phyloP scores from a whole-genome alignment of 2,797 vertebrate genomes.

The Chanos chanos region DNA sequence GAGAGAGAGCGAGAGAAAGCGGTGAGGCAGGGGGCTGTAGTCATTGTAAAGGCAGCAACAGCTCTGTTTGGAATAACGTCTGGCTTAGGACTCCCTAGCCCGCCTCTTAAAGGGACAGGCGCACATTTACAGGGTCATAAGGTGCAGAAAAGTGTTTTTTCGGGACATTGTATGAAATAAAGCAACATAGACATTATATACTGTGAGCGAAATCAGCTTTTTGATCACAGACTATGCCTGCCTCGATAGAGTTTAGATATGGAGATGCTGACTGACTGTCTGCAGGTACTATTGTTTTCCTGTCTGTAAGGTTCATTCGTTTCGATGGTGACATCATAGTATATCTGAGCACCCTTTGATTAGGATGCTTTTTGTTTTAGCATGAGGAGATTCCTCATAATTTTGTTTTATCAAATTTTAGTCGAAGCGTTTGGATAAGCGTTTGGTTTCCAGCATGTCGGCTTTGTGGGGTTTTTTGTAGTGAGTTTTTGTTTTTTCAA shows the following conservation, averaged over 20 bases:
- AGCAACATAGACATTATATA: not conserved
- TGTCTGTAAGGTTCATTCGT: conserved; percentile 15
- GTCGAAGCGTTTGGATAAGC: no score
- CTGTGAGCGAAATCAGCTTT: not conserved
- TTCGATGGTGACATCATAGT: conserved; percentile 47
- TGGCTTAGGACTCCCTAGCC: conserved; percentile 54
- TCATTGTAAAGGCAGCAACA: conserved; percentile 76
- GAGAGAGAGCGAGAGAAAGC: conserved; percentile 43
- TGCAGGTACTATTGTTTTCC: not conserved
- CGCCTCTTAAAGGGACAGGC: conserved; percentile 77
- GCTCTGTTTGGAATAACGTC: conserved; percentile 59
- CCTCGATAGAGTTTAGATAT: not conserved
- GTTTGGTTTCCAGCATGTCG: no score
- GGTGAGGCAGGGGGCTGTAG: conserved; percentile 71
- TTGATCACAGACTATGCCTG: no score
- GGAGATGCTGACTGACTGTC: not conserved
- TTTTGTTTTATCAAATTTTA: no score
- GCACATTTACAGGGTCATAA: conserved; percentile 43
- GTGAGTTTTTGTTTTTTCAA: no score
- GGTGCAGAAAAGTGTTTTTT: conserved; percentile 33
- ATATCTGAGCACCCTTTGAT: conserved; percentile 27
- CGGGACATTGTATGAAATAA: not conserved
- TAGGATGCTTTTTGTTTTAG: not conserved
- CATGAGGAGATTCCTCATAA: no score
- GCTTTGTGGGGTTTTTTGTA: no score